These are phyloP conservation scores for Erythrolamprus reginae DNA, from an alignment of 2,113 vertebrate species.

Conservation along the genomic window DNA sequence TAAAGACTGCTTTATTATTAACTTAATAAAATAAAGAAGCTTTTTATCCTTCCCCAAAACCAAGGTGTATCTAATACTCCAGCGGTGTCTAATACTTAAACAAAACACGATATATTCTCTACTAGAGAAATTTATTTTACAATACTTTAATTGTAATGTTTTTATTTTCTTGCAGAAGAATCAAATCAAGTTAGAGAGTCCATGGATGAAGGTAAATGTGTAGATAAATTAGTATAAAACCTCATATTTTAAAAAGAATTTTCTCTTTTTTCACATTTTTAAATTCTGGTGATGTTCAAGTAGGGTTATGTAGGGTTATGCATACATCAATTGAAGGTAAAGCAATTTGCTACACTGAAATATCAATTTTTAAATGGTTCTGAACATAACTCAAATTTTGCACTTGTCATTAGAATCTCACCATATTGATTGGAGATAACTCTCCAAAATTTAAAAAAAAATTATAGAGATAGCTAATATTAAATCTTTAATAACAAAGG, in stretches of 20 bases:
- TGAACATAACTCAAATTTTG: not conserved
- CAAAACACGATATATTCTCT: no score
- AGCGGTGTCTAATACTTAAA: no score
- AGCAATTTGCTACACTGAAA: not conserved
- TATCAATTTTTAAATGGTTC: not conserved
- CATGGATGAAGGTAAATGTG: constrained; percentile 21
- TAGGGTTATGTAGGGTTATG: not conserved
- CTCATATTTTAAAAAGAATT: not conserved
- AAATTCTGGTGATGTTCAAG: not conserved
- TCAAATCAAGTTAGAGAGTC: not conserved
- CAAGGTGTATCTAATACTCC: no score
- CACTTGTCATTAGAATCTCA: not conserved
- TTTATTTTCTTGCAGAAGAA: not conserved
- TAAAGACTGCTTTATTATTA: no score
- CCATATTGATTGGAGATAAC: not conserved
- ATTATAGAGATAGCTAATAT: not conserved
- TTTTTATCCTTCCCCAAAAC: no score
- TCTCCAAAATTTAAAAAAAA: not conserved
- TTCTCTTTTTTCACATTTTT: not conserved
- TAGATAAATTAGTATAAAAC: not conserved
- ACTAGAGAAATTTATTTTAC: not conserved
- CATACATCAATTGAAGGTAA: not conserved
- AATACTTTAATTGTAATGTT: not conserved
- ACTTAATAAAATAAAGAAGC: no score
- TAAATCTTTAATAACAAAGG: not conserved